phyloP scores from a whole-genome alignment of 2,113 vertebrate genomes.

The Cisticola juncidis region DNA sequence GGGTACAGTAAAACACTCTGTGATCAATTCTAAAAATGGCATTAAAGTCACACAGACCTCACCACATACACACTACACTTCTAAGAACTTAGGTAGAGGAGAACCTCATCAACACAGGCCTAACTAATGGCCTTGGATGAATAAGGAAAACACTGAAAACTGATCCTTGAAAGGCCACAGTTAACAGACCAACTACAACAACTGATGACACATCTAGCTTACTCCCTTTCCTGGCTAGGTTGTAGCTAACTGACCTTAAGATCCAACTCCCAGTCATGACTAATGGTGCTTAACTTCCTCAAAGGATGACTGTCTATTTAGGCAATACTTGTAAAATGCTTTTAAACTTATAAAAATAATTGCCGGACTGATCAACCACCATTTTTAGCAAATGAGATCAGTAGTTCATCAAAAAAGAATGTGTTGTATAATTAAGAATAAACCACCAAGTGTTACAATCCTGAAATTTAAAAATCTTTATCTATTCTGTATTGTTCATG shows the following conservation, averaged over 20 bases:
- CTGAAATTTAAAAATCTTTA: not conserved
- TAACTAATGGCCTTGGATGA: not conserved
- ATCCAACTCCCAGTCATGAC: not conserved
- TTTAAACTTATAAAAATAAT: not conserved
- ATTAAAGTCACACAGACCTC: not conserved
- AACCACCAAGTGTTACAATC: not conserved
- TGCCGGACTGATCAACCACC: not conserved
- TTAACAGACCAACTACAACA: not conserved
- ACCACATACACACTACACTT: not conserved
- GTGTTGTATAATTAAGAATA: not conserved
- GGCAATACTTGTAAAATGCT: not conserved
- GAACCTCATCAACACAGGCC: not conserved
- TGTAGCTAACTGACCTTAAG: not conserved
- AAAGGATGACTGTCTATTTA: not conserved
- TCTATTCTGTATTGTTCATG: not conserved
- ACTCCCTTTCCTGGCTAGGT: not conserved
- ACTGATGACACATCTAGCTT: not conserved
- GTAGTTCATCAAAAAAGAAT: not conserved
- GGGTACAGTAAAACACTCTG: rapidly evolving
- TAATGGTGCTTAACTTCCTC: not conserved
- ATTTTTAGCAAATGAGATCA: not conserved
- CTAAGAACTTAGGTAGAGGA: not conserved
- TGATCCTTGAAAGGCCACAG: not conserved
- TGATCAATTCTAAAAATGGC: not conserved
- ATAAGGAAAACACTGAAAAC: not conserved